Evolutionary conservation across 2,113 vertebrate species (phyloP).

Genomic region (Cygnus buccinator): DNA sequence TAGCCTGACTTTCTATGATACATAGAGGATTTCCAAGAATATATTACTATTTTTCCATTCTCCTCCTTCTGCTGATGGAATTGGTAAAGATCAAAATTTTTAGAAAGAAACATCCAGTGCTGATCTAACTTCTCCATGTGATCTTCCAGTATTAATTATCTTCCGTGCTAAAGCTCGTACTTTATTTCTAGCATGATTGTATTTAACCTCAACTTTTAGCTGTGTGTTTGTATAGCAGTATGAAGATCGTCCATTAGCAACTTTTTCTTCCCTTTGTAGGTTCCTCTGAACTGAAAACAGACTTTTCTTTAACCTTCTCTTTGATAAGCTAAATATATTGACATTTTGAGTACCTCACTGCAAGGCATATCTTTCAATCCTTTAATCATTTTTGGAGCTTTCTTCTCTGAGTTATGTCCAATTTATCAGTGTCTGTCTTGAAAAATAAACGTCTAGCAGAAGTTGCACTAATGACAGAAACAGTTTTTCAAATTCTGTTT

Average conservation of each 20-base stretch:
- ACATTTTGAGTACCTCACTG: background rate
- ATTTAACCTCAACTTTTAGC: background rate
- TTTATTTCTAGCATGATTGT: background rate
- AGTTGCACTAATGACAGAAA: background rate
- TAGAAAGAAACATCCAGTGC: background rate
- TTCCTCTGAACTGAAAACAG: background rate
- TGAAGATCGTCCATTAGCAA: background rate
- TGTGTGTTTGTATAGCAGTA: background rate
- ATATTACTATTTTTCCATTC: background rate
- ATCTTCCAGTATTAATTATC: background rate
- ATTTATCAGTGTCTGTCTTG: background rate
- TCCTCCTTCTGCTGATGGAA: background rate
- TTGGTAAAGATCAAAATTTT: background rate
- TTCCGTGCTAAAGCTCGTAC: background rate
- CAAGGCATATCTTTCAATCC: background rate
- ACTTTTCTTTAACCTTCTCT: background rate
- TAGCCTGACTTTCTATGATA: background rate
- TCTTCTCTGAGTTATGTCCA: background rate
- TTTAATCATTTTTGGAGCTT: constrained; percentile 34
- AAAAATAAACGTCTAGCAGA: background rate
- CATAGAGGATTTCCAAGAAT: background rate
- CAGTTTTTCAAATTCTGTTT: background rate
- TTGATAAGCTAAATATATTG: constrained; percentile 38
- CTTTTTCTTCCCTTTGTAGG: background rate
- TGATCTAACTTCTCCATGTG: background rate